Percentiles rank a stretch among this genome's conserved stretches.
phyloP scores from a whole-genome alignment of 2,113 vertebrate genomes.

The Hippocampus guttulatus region DNA sequence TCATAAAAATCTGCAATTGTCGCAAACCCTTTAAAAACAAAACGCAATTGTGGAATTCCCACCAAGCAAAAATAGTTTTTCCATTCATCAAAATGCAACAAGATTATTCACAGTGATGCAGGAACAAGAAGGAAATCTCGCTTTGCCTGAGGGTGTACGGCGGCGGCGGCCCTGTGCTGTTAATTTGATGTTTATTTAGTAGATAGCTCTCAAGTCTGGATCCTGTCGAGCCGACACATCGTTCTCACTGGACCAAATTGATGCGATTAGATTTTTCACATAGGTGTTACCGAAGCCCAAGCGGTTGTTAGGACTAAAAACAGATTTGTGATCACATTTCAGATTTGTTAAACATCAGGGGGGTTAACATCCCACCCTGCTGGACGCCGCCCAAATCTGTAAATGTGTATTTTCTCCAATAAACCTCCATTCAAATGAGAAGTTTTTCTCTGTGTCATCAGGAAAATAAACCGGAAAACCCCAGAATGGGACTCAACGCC shows the following conservation, averaged over 20 bases:
- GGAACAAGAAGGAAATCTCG: background rate
- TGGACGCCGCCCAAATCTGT: background rate
- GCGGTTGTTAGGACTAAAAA: background rate
- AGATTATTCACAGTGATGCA: background rate
- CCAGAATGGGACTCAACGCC: background rate
- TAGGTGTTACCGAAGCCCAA: background rate
- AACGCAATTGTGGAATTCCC: background rate
- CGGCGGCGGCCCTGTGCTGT: background rate
- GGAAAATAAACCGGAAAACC: background rate
- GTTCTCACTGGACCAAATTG: background rate
- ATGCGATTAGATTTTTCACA: background rate
- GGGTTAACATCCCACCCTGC: background rate
- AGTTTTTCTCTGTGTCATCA: background rate
- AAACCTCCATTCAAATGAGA: background rate
- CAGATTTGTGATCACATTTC: background rate
- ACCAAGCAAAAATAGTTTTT: background rate
- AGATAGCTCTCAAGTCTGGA: background rate
- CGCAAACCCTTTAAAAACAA: background rate
- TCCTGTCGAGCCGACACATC: background rate
- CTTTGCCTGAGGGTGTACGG: background rate
- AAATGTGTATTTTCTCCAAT: background rate
- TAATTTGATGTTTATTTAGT: background rate
- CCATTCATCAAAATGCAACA: background rate
- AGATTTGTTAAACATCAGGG: background rate
- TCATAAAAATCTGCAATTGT: no score